Evolutionary conservation across 2,797 vertebrate genomes (phyloP), one percentile per base, ranked within the genome.

Genomic region (Mormyrops attenuatus): DNA sequence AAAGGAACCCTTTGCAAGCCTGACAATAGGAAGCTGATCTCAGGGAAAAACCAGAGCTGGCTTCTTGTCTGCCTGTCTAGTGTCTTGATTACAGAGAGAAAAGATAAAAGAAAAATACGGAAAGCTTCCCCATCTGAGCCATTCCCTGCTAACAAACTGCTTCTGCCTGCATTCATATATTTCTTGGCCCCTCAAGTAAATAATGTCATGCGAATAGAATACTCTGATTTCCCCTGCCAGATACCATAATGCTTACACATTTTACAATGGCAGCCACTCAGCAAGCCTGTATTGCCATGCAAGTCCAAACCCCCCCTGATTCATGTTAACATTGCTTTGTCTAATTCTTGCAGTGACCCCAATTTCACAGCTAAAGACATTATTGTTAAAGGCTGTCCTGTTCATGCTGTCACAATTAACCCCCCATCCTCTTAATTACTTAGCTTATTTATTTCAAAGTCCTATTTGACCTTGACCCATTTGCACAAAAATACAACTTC

Each of bases 341-440:
- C 41, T 60, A 44, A 69, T 60, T n/a, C 87, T 49, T 20, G 60
- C 38, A 20, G 60, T 88, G 87, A 66, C 87, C 87, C 41, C 38
- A 66, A 88, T 88, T 88, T 88, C 87, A 88, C 9, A 49, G 87
- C 87, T 88, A 88, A 88, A 88, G 87, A 88, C 41, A 49, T 57
- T 69, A 88, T 88, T 88, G 87, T 66, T 88, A 66, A 88, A 44
- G 87, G 87, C 60, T 44, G 57, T 26, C 57, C 87, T 41, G 44
- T 66, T 66, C 50, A 66, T 88, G 22, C 41, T 60, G 22, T 88
- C 87, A 69, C 57, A 88, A 88, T 88, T 88, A 88, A 88, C 87
- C 87, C 57, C 77, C 60, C 57, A n/a, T 30, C 87, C 22, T n/a
- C 50, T 69, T 88, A 88, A 88, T 69, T 44, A 55, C 87, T 88